Conservation (phyloP, 2,113 vertebrate species). For the Dicaeum eximium region DNA sequence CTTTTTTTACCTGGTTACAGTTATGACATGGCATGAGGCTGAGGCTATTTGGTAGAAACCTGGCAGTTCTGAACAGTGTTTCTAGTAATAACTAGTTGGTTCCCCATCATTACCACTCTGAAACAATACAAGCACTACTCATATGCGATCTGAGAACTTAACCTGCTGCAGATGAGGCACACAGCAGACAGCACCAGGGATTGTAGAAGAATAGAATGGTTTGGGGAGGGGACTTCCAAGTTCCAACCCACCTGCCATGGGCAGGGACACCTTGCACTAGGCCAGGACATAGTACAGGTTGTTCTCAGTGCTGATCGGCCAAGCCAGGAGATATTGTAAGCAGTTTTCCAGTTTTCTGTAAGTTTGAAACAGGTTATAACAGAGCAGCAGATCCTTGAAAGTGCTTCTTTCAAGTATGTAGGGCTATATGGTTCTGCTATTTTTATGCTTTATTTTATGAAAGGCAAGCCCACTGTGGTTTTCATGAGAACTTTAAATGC, state of each 20-base stretch:
- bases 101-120: background rate
- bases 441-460: background rate
- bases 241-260: background rate
- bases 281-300: background rate
- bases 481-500: background rate
- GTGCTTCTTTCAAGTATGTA: background rate
- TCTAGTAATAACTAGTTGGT: background rate
- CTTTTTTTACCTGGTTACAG: background rate
- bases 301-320: background rate
- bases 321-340: background rate
- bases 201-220: background rate
- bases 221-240: background rate
- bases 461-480: background rate
- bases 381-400: background rate
- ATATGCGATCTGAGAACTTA: background rate
- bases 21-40: background rate
- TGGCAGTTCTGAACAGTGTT: background rate
- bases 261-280: background rate
- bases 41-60: background rate
- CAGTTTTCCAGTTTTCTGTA: background rate
- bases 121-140: background rate
- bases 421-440: background rate
- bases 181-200: background rate
- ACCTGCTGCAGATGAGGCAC: background rate
- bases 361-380: constrained; percentile 8